These are phyloP conservation scores for Schrankia costaestrigalis DNA, from an alignment of 2,888 invertebrate genomes.

Conservation along the genomic window DNA sequence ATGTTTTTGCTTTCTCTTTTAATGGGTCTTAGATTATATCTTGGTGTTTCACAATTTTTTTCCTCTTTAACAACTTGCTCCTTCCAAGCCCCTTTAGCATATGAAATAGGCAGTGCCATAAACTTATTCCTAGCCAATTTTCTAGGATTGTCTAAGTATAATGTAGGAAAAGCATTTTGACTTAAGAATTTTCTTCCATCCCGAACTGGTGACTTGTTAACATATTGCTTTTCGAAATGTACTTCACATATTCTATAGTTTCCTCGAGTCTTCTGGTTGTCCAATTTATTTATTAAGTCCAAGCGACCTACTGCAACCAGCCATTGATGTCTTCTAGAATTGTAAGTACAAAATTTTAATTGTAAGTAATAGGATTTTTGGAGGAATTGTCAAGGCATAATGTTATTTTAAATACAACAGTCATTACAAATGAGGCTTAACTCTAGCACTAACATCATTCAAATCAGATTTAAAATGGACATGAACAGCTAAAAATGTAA, in stretches of 20 bases:
- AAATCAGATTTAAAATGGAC: too few relatives aligned
- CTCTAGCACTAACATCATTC: too few relatives aligned
- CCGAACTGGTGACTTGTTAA: slow-evolving; percentile 8
- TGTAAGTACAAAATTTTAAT: not conserved
- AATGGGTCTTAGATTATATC: slow-evolving; percentile 6
- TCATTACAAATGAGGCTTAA: too few relatives aligned
- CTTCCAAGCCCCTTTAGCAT: not conserved
- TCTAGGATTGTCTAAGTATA: slow-evolving; percentile 1
- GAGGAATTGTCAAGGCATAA: not conserved
- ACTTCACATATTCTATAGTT: slow-evolving; percentile 27
- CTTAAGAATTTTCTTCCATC: slow-evolving; percentile 19
- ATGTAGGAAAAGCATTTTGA: slow-evolving; percentile 21
- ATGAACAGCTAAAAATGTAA: too few relatives aligned
- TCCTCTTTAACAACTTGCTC: not conserved
- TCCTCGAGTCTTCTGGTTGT: slow-evolving; percentile 16
- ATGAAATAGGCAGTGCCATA: not conserved
- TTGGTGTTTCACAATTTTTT: not conserved
- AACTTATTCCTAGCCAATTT: not conserved
- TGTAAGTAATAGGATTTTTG: not conserved
- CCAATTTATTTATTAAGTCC: slow-evolving; percentile 20
- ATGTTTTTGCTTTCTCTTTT: slow-evolving; percentile 3
- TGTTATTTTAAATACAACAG: not conserved
- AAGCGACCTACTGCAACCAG: slow-evolving; percentile 21
- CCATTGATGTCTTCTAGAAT: slow-evolving; percentile 23
- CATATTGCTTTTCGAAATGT: slow-evolving; percentile 18